Evolutionary conservation across 2,888 invertebrate genomes (phyloP), one percentile per base, ranked within the genome.

Genomic region (Fragum fragum): DNA sequence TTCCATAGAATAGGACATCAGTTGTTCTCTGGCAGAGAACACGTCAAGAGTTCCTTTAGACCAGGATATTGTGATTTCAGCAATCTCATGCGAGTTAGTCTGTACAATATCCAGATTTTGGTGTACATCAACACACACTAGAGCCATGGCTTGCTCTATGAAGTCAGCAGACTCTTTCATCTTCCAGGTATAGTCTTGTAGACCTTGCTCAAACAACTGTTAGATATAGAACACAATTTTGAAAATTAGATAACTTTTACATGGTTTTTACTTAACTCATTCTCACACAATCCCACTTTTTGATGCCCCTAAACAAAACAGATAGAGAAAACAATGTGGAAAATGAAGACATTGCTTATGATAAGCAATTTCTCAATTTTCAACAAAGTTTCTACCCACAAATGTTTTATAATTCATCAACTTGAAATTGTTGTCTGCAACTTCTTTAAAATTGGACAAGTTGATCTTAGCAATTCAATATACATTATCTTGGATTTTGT

Each of bases 141-240:
- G 88, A 1, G 93, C 90, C 86, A 92, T 92, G 36, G 94, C 93
- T 57, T 90, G 90, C 86, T 94, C 94, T 29, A 94, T 94, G 82
- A 94, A 94, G 86, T 94, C 94, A 18, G 90, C 91, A 21, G 93
- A 92, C 77, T 94, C 94, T 76, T 93, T 93, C 87, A 93, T 94
- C 74, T 92, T 92, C 94, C 94, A 94, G 9, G 93, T 94, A 74
- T 88, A 91, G 59, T 91, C 89, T 70, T 91, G 89, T 28, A 94
- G 84, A 21, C 94, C 94, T 86, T 93, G 91, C 55, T 93, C 92
- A 85, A 94, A 90, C 74, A 94, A 78, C 94, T 94, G 89, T 18
- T 81, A 87, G 14, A 28, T 21, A 26, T 21, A 57, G 1, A 9
- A 47, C 5, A 47, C 7, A 47, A 9, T 9, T 9, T 5, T 5